Conservation (phyloP, 2,888 invertebrate genomes). For the Eupithecia abbreviata region DNA sequence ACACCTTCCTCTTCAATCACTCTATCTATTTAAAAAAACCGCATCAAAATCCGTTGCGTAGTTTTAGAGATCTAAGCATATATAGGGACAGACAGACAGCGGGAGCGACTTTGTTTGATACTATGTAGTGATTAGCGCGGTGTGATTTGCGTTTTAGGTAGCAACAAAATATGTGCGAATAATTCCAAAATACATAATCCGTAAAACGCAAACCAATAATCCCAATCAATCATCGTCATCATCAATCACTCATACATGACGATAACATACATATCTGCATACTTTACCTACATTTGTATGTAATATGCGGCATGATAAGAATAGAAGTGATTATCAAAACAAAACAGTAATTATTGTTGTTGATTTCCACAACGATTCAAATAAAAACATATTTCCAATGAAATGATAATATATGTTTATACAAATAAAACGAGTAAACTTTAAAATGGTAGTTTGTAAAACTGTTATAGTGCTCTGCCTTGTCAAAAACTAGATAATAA, state of each 20-base stretch:
- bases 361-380: neutral
- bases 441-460: neutral
- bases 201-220: neutral
- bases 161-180: neutral
- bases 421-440: neutral
- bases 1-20: too few relatives aligned
- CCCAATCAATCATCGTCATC: neutral
- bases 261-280: neutral
- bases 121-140: neutral
- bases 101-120: too few relatives aligned
- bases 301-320: neutral
- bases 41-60: too few relatives aligned
- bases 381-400: neutral
- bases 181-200: neutral
- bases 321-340: neutral
- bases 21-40: too few relatives aligned
- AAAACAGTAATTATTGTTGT: neutral
- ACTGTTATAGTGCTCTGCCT: neutral
- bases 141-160: neutral
- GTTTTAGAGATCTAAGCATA: too few relatives aligned
- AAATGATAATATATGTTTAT: neutral
- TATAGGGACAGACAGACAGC: too few relatives aligned
- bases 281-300: neutral
- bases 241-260: neutral
- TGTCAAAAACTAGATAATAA: neutral